phyloP scores from a whole-genome alignment of 2,888 invertebrate species.

The Hirudinaria manillensis region DNA sequence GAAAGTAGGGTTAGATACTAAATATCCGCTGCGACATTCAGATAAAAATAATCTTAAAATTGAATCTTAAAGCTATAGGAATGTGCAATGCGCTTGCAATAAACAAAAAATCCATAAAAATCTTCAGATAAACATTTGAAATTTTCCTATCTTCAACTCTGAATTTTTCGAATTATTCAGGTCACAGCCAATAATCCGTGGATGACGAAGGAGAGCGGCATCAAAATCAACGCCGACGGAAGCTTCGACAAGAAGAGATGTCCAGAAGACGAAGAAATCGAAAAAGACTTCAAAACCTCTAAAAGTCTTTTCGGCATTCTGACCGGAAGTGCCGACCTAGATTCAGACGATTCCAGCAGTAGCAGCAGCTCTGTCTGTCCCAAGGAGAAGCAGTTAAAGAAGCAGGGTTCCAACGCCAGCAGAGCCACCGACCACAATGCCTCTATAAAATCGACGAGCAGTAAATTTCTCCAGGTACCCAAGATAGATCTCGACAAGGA shows the following conservation, averaged over 20 bases:
- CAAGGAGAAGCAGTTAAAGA: neutral
- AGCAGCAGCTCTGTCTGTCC: neutral
- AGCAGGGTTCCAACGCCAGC: neutral
- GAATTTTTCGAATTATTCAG: neutral
- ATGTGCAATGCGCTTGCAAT: too few species aligned
- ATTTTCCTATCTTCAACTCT: neutral
- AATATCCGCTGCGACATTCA: too few species aligned
- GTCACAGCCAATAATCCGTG: slow-evolving; percentile 12
- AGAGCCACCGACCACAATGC: neutral
- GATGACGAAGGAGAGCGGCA: slow-evolving; percentile 1
- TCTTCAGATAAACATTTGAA: too few species aligned
- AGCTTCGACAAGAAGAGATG: slow-evolving; percentile 14
- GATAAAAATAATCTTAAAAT: too few species aligned
- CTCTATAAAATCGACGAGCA: neutral
- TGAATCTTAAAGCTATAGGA: too few species aligned
- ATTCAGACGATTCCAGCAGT: neutral
- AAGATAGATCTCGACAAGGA: neutral
- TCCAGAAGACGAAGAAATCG: neutral
- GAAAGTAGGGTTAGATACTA: too few species aligned
- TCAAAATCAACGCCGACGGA: neutral
- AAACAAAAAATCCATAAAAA: too few species aligned
- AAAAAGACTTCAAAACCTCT: neutral
- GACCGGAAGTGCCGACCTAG: slow-evolving; percentile 1
- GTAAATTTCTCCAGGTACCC: slow-evolving; percentile 20
- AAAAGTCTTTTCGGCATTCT: slow-evolving; percentile 23